phyloP scores from a whole-genome alignment of 1,140 invertebrate species.

The Macrobrachium nipponense region DNA sequence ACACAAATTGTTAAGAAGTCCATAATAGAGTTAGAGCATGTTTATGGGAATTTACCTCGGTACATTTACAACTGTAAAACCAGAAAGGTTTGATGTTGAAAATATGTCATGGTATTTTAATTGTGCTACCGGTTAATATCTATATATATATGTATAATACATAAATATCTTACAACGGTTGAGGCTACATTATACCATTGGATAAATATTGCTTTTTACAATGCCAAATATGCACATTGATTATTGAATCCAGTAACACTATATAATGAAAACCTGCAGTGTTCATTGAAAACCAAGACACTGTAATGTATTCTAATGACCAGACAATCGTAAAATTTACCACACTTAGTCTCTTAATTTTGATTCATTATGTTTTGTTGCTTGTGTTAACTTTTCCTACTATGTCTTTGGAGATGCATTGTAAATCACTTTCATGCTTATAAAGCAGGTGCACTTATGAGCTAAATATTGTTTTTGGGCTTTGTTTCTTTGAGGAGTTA shows the following conservation, averaged over 20 bases:
- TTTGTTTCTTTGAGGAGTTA: too few species aligned
- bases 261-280: background rate
- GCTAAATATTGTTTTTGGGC: too few species aligned
- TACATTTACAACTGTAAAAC: slow-evolving; percentile 4
- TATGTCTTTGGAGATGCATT: background rate
- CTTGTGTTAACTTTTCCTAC: slow-evolving; percentile 27
- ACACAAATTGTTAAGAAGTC: too few species aligned
- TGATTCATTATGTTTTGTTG: slow-evolving; percentile 10
- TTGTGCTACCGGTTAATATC: background rate
- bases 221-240: slow-evolving; percentile 15
- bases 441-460: too few species aligned
- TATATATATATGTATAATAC: slow-evolving; percentile 26
- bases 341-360: slow-evolving; percentile 26
- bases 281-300: background rate
- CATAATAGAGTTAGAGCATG: slow-evolving; percentile 13
- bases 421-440: too few species aligned
- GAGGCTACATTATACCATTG: slow-evolving; percentile 51
- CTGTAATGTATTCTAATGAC: slow-evolving; percentile 30
- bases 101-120: slow-evolving; percentile 24
- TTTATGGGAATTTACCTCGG: background rate
- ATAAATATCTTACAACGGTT: slow-evolving; percentile 33
- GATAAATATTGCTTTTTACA: slow-evolving; percentile 40
- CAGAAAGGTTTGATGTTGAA: background rate
- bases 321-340: slow-evolving; percentile 52
- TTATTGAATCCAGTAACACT: slow-evolving; percentile 32